Evolutionary conservation across 2,888 invertebrate genomes (phyloP).

Genomic region (Ophion ventricosus): DNA sequence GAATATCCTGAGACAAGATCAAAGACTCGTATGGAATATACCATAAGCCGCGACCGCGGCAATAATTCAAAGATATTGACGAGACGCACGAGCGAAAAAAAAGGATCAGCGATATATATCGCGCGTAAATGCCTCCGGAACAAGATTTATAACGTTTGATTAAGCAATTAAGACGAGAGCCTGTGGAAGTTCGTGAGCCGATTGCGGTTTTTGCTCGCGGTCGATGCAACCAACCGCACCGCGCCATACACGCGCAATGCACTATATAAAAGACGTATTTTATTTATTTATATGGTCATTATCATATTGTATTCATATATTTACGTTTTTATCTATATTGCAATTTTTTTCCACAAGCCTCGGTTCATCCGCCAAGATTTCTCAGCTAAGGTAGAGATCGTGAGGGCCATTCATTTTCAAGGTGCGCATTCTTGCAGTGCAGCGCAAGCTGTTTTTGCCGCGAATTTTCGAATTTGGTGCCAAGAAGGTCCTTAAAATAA

Average conservation of each 20-base stretch:
- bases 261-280: neutral
- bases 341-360: no score
- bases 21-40: neutral
- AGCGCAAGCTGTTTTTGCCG: no score
- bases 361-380: no score
- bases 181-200: conserved; percentile 15
- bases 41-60: conserved; percentile 4
- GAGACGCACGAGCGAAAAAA: conserved; percentile 47
- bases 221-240: conserved; percentile 24
- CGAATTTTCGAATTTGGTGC: neutral
- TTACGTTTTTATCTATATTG: no score
- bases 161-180: conserved; percentile 79
- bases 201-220: conserved; percentile 25
- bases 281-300: no score
- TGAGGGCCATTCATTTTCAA: no score
- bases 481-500: neutral
- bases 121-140: conserved; percentile 77
- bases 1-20: conserved; percentile 45
- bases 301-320: no score
- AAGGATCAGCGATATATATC: conserved; percentile 46
- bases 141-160: conserved; percentile 82
- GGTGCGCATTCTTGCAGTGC: no score
- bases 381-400: no score
- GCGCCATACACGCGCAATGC: neutral
- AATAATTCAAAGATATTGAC: conserved; percentile 57